Evolutionary conservation across 2,797 vertebrate species (phyloP), one percentile per base, ranked within the genome.

Genomic region (Artibeus jamaicensis): DNA sequence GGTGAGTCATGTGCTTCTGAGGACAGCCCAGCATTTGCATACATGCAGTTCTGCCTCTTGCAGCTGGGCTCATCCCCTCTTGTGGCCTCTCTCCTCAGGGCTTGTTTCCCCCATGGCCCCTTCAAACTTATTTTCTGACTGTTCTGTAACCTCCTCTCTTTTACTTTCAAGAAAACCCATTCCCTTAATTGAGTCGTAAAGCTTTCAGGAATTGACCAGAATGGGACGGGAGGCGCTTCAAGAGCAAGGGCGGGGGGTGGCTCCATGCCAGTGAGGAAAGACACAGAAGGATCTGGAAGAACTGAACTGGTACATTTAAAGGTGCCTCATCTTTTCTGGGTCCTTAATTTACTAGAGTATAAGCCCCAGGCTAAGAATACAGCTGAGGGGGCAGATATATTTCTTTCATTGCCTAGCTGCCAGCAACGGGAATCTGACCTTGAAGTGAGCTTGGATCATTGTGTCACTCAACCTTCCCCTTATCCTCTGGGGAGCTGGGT

Each of bases 301-400:
- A 55, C 62, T 2, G 70, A 76, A 55, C 62, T 2, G 22, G 74
- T 21, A 1, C 29, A 1, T 42, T 76, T n/a, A 19, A 44, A 29
- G 79, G 46, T 4, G n/a, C 16, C n/a, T 62, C 22, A 6, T 92
- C 57, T 24, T 70, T 68, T 86, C 89, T n/a, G 90, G 79, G 82
- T 71, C 18, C 34, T 71, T 46, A 7, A 2, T 77, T 46, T 2
- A 42, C 10, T 15, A 11, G 53, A 18, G 8, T 37, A 39, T 34
- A 39, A 88, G 83, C 53, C 42, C 42, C 0, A 3, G 91, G 86
- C 97, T 97, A 97, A 97, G 95, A 97, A 97, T 96, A 97, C 48
- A 91, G 86, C 88, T 73, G 96, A 94, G 96, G 95, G 96, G 96
- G 96, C 85, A 62, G 95, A 78, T 70, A 71, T 29, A 96, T 83